Base-by-base conservation (phyloP, 1,140 invertebrate genomes). In the Diprion similis region DNA sequence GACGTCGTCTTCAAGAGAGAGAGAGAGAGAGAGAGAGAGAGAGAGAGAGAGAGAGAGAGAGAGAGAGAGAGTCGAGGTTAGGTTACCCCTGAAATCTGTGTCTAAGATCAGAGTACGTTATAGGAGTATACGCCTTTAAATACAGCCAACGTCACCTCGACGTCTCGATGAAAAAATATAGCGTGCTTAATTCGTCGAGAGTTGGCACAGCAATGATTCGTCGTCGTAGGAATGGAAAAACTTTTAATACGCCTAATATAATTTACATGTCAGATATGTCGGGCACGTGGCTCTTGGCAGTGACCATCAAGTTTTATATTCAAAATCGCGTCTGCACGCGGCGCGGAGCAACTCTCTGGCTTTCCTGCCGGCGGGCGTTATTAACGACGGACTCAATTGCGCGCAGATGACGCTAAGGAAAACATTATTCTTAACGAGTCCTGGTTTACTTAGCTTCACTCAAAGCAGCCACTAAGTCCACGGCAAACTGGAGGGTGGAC, bases 351-450 rank as follows among this genome's bases (percentile, higher is more conserved):
- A 59, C 11, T 37, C 51, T 59, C 51, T 59, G 11, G 51, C n/a
- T 17, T 59, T 59, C n/a, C n/a, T 37, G 51, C 51, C 51, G 24
- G 24, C n/a, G 11, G 51, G 51, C 51, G n/a, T 59, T 59, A 59
- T 59, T 59, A 59, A 59, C 51, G 51, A 15, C n/a, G 51, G 51
- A 59, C 51, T 59, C 51, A 59, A 59, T 59, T 59, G 51, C 51
- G 51, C 6, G 51, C 51, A 59, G 51, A 59, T 59, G 51, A 59
- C 51, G 51, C 11, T 59, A 59, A 59, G n/a, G 51, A 59, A 59
- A 59, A 59, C 51, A 59, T 13, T 59, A 59, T 59, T 59, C 51
- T 59, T 59, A 59, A 59, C 51, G 51, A 59, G 51, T 59, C 51
- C 51, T 59, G 11, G 51, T 59, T 59, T 59, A 59, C 51, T 59